These are phyloP conservation scores for Coracias cyanogaster DNA, from an alignment of 2,797 vertebrate species.

Conservation along the genomic window DNA sequence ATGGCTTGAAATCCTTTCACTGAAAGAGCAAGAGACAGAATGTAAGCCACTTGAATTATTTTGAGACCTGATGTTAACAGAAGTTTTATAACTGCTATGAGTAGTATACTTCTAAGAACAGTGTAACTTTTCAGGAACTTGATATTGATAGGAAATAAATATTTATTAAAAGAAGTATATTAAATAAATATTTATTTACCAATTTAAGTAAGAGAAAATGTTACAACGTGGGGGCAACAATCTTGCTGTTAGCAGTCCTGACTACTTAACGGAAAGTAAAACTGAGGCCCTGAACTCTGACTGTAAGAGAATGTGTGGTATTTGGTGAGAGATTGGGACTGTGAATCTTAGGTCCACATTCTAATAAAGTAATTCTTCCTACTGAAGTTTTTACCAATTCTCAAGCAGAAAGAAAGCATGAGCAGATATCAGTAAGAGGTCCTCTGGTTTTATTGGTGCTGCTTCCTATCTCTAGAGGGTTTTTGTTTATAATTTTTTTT, in stretches of 20 bases:
- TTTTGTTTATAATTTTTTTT: background rate
- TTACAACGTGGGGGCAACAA: constrained; percentile 15
- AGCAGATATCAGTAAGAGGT: constrained; percentile 50
- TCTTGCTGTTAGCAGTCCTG: constrained; percentile 67
- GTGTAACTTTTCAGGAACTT: constrained; percentile 67
- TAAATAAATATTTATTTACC: constrained; percentile 73
- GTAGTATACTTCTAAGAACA: constrained; percentile 68
- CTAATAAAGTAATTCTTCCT: constrained; percentile 28
- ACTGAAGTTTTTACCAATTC: constrained; percentile 47
- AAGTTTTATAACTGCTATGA: constrained; percentile 39
- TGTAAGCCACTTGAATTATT: constrained; percentile 52
- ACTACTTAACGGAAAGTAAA: constrained; percentile 38
- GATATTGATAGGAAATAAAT: constrained; percentile 66
- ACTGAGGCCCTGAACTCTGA: constrained; percentile 21
- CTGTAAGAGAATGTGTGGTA: background rate
- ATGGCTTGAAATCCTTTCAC: constrained; percentile 52
- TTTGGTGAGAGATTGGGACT: constrained; percentile 40
- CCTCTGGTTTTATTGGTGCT: constrained; percentile 68
- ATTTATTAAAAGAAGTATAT: constrained; percentile 62
- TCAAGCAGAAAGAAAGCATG: constrained; percentile 49
- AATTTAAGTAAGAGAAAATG: constrained; percentile 38
- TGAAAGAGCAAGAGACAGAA: constrained; percentile 27
- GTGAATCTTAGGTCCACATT: constrained; percentile 22
- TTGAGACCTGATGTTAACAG: constrained; percentile 19
- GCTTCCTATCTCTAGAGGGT: constrained; percentile 60